phyloP scores from a whole-genome alignment of 2,113 vertebrate genomes.

The Hepsetus odoe region DNA sequence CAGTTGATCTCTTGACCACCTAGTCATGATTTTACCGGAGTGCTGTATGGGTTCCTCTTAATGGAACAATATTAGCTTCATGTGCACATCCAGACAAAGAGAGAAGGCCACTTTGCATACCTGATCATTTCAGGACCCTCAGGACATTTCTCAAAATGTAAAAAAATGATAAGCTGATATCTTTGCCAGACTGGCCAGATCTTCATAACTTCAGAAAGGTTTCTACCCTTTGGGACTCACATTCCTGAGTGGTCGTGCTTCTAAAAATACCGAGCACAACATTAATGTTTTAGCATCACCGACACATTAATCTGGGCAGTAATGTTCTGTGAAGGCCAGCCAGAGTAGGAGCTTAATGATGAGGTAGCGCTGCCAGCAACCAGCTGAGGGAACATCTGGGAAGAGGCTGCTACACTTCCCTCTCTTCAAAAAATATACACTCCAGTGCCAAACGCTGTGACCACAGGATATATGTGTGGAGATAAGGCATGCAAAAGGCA shows the following conservation, averaged over 20 bases:
- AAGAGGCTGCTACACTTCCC: slow-evolving; percentile 21
- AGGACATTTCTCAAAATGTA: too few relatives aligned
- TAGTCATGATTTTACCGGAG: too few relatives aligned
- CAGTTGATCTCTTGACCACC: too few relatives aligned
- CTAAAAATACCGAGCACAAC: neutral
- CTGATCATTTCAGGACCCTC: too few relatives aligned
- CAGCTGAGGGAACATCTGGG: slow-evolving; percentile 45
- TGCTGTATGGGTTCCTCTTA: too few relatives aligned
- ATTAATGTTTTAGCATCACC: neutral
- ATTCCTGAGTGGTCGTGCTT: neutral
- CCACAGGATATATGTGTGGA: neutral
- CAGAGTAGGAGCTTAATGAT: slow-evolving; percentile 46
- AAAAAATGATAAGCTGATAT: too few relatives aligned
- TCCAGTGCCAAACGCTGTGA: neutral
- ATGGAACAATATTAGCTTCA: too few relatives aligned
- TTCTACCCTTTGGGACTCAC: neutral
- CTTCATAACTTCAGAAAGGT: neutral
- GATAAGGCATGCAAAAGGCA: neutral
- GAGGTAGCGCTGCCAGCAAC: slow-evolving; percentile 49
- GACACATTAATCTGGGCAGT: slow-evolving; percentile 3
- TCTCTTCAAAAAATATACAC: neutral
- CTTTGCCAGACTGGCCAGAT: neutral
- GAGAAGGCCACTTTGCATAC: too few relatives aligned
- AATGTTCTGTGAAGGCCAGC: slow-evolving; percentile 34
- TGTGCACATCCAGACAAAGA: too few relatives aligned